Base-by-base conservation (phyloP, 1,140 invertebrate species). In the Drosophila pseudoananassae region DNA sequence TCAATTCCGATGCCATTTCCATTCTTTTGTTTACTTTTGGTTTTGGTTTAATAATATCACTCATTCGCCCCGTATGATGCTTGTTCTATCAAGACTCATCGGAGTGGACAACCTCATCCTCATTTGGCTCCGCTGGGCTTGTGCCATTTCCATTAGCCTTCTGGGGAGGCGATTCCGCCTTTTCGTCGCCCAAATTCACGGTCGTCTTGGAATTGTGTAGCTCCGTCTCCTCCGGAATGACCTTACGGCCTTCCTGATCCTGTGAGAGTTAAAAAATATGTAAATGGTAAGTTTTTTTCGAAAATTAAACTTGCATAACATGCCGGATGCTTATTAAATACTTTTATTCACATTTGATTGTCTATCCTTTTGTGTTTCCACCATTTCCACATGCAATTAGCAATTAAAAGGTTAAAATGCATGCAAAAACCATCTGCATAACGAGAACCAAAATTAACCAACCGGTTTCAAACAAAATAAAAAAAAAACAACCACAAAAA, bases 171-270 rank as follows among this genome's bases (percentile, higher is more conserved):
- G 31, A 40, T 14, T 29, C 40, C 33, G 49, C n/a, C 63, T 76
- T 74, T 8, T 85, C 78, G 45, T 50, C 46, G 7, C 70, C 82
- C 5, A 70, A 17, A 51, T 23, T 53, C 1, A 90, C 90, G 31
- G 83, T 85, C 49, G 57, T 73, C 55, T 91, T 91, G 14, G 90
- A 91, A 43, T 77, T 75, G 40, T 85, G 78, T 25, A 91, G 43
- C 46, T 91, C 90, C 38, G 90, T 91, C 60, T 91, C 90, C 60
- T 91, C 90, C n/a, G 90, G 90, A 74, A 91, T 91, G 47, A 91
- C 75, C 58, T 90, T 90, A 29, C 78, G 78, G 20, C 75, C 73
- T 46, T 91, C 90, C 50, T 85, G 77, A 76, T 91, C 90, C 90
- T 91, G 59, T 9, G 14, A 33, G 31, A 49, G 17, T 12, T 36